Conservation (phyloP, 2,113 vertebrate species). For the Sylvietta virens region DNA sequence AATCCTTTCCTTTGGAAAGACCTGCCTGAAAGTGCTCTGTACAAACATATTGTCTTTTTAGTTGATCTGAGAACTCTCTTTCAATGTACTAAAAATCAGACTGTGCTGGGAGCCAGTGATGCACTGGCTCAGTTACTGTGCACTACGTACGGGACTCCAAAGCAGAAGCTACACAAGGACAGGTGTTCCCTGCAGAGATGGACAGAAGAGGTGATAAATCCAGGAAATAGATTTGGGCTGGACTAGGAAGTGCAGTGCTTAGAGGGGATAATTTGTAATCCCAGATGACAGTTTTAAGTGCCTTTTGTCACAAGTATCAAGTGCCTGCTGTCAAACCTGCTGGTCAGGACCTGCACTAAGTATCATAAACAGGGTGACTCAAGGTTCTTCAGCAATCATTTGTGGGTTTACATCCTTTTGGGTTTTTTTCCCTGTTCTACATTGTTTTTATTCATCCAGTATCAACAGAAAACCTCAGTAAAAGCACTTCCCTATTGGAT, state of each 20-base stretch:
- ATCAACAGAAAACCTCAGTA: background rate
- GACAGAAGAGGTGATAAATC: background rate
- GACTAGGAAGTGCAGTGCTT: background rate
- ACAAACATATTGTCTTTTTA: background rate
- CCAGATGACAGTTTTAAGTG: constrained; percentile 12
- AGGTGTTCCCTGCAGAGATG: background rate
- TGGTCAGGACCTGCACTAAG: background rate
- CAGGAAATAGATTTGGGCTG: constrained; percentile 23
- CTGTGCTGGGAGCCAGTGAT: background rate
- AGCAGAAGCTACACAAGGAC: background rate
- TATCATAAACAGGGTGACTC: constrained; percentile 58
- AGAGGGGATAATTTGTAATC: background rate
- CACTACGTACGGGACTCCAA: accelerated
- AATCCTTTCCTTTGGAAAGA: background rate
- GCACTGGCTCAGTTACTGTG: background rate
- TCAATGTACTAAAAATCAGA: background rate
- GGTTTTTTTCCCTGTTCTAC: background rate
- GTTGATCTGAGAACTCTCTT: background rate
- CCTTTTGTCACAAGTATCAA: constrained; percentile 49
- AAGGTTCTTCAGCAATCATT: background rate
- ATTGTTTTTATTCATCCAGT: background rate
- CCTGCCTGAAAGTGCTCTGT: background rate
- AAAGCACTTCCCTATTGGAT: background rate
- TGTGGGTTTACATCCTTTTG: constrained; percentile 9
- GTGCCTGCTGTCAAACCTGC: constrained; percentile 42